These are phyloP conservation scores for Drosophila repletoides DNA, from an alignment of 1,140 invertebrate species.

Conservation along the genomic window DNA sequence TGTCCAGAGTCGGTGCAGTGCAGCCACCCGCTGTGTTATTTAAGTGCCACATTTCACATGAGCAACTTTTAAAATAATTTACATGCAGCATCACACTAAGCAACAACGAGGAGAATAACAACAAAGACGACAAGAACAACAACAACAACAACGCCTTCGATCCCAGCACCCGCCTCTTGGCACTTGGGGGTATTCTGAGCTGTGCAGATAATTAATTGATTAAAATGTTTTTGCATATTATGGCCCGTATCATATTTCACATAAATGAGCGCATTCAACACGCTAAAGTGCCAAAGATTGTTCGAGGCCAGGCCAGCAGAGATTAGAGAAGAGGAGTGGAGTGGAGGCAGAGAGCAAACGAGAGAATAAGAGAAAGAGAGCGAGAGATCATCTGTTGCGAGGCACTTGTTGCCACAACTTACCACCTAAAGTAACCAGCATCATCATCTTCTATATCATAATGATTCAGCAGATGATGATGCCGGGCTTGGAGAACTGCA, in stretches of 20 bases:
- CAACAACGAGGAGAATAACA: conserved; percentile 12
- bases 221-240: conserved; percentile 81
- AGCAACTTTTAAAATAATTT: conserved; percentile 76
- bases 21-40: conserved; percentile 69
- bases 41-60: conserved; percentile 78
- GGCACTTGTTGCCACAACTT: conserved; percentile 79
- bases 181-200: conserved; percentile 14
- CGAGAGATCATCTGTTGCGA: conserved; percentile 22
- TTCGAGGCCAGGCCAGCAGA: conserved; percentile 25
- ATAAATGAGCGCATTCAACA: conserved; percentile 80
- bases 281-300: conserved; percentile 78
- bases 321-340: conserved; percentile 36
- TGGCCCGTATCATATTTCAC: conserved; percentile 78
- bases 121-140: neutral
- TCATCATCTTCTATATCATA: conserved; percentile 55
- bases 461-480: conserved; percentile 33
- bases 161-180: neutral
- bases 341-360: neutral
- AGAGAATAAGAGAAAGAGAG: neutral
- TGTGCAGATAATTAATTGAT: conserved; percentile 78
- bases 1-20: neutral
- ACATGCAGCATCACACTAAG: conserved; percentile 50
- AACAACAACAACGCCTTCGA: conserved; percentile 42
- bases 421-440: conserved; percentile 66
- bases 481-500: neutral